Base-by-base conservation (phyloP, 1,140 invertebrate genomes). In the Papilio xuthus region DNA sequence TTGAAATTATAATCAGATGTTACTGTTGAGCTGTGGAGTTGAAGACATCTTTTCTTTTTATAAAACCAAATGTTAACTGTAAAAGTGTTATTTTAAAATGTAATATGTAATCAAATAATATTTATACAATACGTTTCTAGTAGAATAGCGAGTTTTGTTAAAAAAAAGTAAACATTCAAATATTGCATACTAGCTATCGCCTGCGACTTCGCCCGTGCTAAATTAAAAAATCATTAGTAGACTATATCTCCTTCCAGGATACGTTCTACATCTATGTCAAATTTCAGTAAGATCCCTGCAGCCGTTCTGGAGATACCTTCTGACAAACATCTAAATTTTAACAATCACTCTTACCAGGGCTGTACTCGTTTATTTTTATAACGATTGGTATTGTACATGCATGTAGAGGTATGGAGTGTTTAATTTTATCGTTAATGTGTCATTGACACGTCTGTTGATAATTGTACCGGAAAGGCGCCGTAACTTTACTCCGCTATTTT, bases 361-460 rank as follows among this genome's bases (percentile, higher is more conserved):
- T 47, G 15, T 47, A 47, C 18, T 47, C 13, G 44, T 47, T 6
- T 47, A 13, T 47, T 47, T 53, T 53, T 53, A 53, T 53, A 53
- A 20, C n/a, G 8, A 70, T 70, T 70, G 9, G 32, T 70, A 41
- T 69, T 69, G 32, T 37, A 69, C 13, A 23, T 20, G 12, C 1
- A 12, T 50, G 37, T 10, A n/a, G 37, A 47, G n/a, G 15, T 44
- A 15, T 23, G 23, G 12, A 44, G 23, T 13, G 28, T 69, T 74
- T 78, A 60, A 74, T 72, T 75, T 71, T 26, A 42, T 70, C 47
- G 47, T 79, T 74, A 75, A 77, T 76, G 73, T 63, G 77, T 81
- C 79, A 71, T 67, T 73, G 79, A 80, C 79, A 63, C 78, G 71
- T 18, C 44, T 79, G 37, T 32, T 79, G 44, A 70, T 75, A 73